phyloP scores from a whole-genome alignment of 2,797 vertebrate genomes.

The Chloroceryle inda region DNA sequence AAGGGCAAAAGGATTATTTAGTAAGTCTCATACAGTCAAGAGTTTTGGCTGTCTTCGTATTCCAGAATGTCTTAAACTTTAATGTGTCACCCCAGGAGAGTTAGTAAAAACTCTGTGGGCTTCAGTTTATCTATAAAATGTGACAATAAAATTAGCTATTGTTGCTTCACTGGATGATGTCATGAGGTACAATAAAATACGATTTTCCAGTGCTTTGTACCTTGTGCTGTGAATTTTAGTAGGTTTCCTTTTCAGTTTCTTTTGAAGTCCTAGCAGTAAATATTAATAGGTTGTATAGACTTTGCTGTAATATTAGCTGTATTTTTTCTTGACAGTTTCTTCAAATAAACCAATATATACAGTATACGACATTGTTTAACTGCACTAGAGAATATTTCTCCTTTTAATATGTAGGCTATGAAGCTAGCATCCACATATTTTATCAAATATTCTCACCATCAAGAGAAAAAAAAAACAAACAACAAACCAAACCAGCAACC shows the following conservation, averaged over 20 bases:
- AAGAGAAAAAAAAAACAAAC: neutral
- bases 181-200: neutral
- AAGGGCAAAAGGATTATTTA: conserved; percentile 21
- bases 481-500: neutral
- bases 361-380: neutral
- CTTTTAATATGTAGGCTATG: neutral
- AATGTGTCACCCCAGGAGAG: neutral
- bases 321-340: neutral
- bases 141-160: neutral
- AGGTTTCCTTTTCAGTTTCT: neutral
- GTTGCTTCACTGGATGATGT: neutral
- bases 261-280: neutral
- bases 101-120: neutral
- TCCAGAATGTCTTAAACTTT: neutral
- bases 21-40: neutral
- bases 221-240: neutral
- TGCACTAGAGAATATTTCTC: neutral
- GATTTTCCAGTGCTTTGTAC: neutral
- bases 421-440: neutral
- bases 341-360: neutral
- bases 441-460: neutral
- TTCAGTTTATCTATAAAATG: neutral
- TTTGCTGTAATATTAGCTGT: neutral
- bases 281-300: neutral
- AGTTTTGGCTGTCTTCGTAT: neutral